Evolutionary conservation across 2,797 vertebrate species (phyloP).

Genomic region (Gephyroberyx darwinii): DNA sequence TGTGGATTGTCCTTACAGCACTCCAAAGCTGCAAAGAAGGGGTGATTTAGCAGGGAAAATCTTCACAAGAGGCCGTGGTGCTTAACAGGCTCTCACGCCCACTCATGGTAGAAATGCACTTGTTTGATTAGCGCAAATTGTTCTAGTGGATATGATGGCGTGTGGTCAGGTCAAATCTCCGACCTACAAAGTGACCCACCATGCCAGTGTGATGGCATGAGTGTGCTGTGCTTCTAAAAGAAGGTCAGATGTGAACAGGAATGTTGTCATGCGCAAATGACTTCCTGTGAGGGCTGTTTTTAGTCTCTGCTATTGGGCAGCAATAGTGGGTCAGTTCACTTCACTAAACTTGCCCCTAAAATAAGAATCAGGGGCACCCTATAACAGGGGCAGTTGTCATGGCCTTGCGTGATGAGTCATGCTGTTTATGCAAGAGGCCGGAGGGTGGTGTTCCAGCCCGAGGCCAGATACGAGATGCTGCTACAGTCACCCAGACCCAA

Average conservation of each 20-base stretch:
- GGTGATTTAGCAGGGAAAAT: constrained; percentile 26
- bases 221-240: constrained; percentile 33
- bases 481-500: constrained; percentile 39
- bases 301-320: constrained; percentile 36
- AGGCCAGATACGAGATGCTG: constrained; percentile 50
- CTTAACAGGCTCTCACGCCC: neutral
- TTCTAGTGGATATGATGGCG: neutral
- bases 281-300: constrained; percentile 40
- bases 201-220: constrained; percentile 19
- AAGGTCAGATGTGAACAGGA: constrained; percentile 58
- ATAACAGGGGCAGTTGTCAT: constrained; percentile 48
- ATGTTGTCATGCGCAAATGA: constrained; percentile 30
- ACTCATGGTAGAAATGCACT: constrained; percentile 17
- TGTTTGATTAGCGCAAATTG: neutral
- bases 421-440: constrained; percentile 58
- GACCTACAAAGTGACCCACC: constrained; percentile 41
- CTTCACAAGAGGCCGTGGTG: neutral
- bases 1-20: constrained; percentile 34
- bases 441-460: constrained; percentile 51
- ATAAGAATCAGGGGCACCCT: constrained; percentile 26
- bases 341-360: constrained; percentile 51
- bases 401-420: constrained; percentile 67
- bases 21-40: constrained; percentile 29
- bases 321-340: constrained; percentile 72
- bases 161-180: constrained; percentile 17